These are phyloP conservation scores for Cottus gobio DNA, from an alignment of 2,113 vertebrate species.

Conservation along the genomic window DNA sequence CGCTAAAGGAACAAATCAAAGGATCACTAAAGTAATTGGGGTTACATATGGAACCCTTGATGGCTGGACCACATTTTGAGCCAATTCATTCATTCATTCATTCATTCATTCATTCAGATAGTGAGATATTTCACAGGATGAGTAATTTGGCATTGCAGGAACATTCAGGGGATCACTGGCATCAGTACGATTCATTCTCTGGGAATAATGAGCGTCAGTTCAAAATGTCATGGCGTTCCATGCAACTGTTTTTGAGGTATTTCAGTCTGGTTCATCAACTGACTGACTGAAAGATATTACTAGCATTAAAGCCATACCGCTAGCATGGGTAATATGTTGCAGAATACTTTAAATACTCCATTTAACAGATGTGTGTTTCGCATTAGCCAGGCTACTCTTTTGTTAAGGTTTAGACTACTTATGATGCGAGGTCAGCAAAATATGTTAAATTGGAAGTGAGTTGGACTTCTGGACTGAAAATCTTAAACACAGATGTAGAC, in stretches of 20 bases:
- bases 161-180: neutral
- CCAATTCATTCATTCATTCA: neutral
- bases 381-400: neutral
- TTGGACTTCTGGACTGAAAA: slow-evolving; percentile 2
- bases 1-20: neutral
- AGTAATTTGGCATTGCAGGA: neutral
- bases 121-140: neutral
- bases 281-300: neutral
- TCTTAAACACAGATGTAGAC: slow-evolving; percentile 14
- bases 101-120: no score
- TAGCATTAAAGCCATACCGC: neutral
- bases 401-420: slow-evolving; percentile 9
- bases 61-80: neutral
- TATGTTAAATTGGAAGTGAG: neutral
- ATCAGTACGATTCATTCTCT: neutral
- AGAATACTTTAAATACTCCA: neutral
- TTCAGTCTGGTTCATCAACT: neutral
- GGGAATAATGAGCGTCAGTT: neutral
- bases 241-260: neutral
- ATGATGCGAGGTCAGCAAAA: slow-evolving; percentile 2
- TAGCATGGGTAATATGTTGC: neutral
- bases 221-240: neutral
- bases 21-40: neutral
- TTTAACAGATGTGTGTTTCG: neutral
- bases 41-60: neutral